These are phyloP conservation scores for Lasius fuliginosus DNA, from an alignment of 2,888 invertebrate genomes.

Conservation along the genomic window DNA sequence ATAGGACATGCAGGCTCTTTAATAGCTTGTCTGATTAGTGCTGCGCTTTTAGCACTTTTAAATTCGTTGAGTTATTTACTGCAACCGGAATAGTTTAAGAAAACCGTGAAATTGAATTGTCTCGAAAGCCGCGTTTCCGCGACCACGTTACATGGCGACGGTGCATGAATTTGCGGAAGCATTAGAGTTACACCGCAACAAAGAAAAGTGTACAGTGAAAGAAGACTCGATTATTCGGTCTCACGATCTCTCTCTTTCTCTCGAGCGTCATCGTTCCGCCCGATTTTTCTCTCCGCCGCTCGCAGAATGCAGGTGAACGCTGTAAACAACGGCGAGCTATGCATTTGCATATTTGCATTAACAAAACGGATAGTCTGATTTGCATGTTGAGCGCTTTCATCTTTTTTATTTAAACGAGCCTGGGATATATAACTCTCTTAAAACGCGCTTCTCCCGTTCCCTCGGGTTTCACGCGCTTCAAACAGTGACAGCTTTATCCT, in stretches of 20 bases:
- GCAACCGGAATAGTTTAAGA: constrained; percentile 15
- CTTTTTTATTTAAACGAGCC: constrained; percentile 73
- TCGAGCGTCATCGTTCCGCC: constrained; percentile 63
- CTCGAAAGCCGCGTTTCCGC: constrained; percentile 43
- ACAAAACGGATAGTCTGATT: constrained; percentile 78
- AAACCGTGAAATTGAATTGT: constrained; percentile 51
- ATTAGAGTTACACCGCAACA: constrained; percentile 64
- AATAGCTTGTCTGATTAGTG: constrained; percentile 5
- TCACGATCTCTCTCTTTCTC: constrained; percentile 63
- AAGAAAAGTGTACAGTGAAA: constrained; percentile 50
- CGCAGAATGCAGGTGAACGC: constrained; percentile 64
- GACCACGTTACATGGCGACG: constrained; percentile 29
- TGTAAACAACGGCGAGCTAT: constrained; percentile 74
- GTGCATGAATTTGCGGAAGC: constrained; percentile 59
- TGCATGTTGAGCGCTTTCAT: constrained; percentile 77
- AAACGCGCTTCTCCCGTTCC: constrained; percentile 57
- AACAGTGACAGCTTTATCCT: constrained; percentile 52
- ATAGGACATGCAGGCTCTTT: neutral
- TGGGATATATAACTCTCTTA: constrained; percentile 60
- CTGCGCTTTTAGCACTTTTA: constrained; percentile 20
- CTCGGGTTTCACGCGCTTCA: constrained; percentile 34
- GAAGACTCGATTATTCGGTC: constrained; percentile 72
- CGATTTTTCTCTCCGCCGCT: constrained; percentile 69
- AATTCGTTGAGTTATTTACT: constrained; percentile 3
- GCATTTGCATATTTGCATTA: constrained; percentile 80